A percentile compares a stretch with the other conserved stretches of the same genome.
Evolutionary conservation across 2,797 vertebrate genomes (phyloP).

Genomic region (Sebastes diploproa): DNA sequence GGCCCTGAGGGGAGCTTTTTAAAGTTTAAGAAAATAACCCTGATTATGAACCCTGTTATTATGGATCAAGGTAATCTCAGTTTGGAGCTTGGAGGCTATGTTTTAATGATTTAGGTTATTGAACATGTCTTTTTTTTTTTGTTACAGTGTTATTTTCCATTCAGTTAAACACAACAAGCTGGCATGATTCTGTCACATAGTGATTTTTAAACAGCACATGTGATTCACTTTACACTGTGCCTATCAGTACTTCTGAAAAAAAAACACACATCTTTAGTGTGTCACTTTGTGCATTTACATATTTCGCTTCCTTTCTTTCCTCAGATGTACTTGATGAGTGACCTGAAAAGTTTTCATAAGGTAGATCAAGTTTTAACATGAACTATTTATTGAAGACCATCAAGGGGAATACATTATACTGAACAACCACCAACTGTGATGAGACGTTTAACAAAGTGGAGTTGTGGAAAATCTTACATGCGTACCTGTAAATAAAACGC

Average conservation of each 20-base stretch:
- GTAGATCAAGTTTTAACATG: conserved; percentile 33
- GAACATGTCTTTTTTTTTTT: background rate
- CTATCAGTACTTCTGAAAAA: background rate
- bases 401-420: background rate
- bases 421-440: background rate
- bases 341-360: conserved; percentile 84
- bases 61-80: background rate
- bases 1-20: background rate
- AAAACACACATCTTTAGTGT: background rate
- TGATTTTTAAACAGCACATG: background rate
- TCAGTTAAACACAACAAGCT: background rate
- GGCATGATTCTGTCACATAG: background rate
- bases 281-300: background rate
- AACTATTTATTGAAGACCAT: background rate
- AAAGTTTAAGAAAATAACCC: too few relatives aligned
- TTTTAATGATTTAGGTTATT: background rate
- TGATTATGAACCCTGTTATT: background rate
- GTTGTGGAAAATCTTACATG: background rate
- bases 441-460: background rate
- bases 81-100: background rate
- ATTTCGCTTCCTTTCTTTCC: conserved; percentile 7
- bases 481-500: background rate
- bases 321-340: conserved; percentile 91
- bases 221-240: background rate
- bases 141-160: background rate